Base-by-base conservation (phyloP, 2,888 invertebrate species). In the Lasius fuliginosus region DNA sequence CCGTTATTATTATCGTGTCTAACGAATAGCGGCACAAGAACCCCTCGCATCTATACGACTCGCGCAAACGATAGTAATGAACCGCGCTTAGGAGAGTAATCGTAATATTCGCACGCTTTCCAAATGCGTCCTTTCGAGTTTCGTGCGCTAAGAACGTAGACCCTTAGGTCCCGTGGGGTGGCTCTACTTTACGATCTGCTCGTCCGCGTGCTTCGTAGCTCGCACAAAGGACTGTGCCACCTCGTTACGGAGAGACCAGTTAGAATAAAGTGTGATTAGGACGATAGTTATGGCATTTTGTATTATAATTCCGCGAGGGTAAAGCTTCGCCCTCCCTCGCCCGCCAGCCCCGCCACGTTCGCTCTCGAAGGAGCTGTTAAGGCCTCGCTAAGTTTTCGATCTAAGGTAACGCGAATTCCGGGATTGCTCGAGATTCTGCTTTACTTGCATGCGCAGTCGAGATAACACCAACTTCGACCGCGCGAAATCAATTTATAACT, bases 181-280 rank as follows among this genome's bases (percentile, higher is more conserved):
- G 91, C 92, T 93, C 91, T 91, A 89, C 93, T 93, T 93, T 93
- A 93, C 92, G 93, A 93, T 89, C 83, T 77, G 90, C 90, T 92
- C 90, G 91, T 93, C 92, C 91, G 91, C 91, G 92, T 90, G 91
- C 92, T 91, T 90, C 88, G 89, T 90, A 91, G 91, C 91, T 89
- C 88, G 88, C 88, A 89, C 91, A 92, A 92, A 92, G 91, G 91
- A 90, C 89, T 88, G 89, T 87, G 92, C 92, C 90, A 92, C 92
- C 92, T 93, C 93, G 93, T 93, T 93, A 93, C 91, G 90, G 88
- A 86, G 90, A 92, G 90, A 92, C 91, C 92, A 92, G 92, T 94
- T 94, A 93, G 92, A 93, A 94, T 94, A 94, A 94, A 94, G 93
- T 94, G 93, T 94, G 94, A 94, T 94, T 94, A 94, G 94, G 93